A percentile compares a stretch with the other conserved stretches of the same genome.
phyloP scores from a whole-genome alignment of 2,113 vertebrate genomes.

The Centrocercus urophasianus region DNA sequence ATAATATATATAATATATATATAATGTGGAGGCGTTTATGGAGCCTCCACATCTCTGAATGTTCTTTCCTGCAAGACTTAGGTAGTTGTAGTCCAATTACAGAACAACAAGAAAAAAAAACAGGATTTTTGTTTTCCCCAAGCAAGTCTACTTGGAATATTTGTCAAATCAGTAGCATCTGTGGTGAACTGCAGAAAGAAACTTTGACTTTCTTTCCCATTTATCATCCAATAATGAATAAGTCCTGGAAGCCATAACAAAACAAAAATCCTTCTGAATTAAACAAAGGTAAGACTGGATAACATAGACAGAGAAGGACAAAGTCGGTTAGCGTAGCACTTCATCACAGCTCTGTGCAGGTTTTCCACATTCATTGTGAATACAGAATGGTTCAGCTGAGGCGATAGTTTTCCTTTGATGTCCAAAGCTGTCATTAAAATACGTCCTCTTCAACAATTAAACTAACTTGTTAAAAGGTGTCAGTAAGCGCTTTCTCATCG shows the following conservation, averaged over 20 bases:
- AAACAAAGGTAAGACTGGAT: not conserved
- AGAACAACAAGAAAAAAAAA: not conserved
- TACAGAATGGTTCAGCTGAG: not conserved
- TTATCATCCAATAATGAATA: not conserved
- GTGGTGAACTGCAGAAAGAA: not conserved
- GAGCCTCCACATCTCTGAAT: not conserved
- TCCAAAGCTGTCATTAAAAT: not conserved
- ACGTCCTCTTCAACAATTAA: not conserved
- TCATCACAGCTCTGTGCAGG: not conserved
- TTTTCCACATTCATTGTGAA: fast-evolving
- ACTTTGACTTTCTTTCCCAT: not conserved
- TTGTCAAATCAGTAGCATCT: not conserved
- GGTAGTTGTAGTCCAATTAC: not conserved
- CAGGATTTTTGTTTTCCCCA: not conserved
- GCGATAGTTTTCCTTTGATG: not conserved
- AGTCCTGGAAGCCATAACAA: not conserved
- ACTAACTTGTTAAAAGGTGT: not conserved
- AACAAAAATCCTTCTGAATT: not conserved
- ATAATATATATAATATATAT: too few species aligned
- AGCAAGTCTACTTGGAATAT: not conserved
- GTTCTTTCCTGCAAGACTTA: not conserved
- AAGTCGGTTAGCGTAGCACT: not conserved
- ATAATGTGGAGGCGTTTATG: too few species aligned
- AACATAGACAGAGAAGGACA: not conserved
- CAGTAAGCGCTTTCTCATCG: not conserved